A percentile compares a stretch with the other conserved stretches of the same genome.
Conservation (phyloP, 2,888 invertebrate genomes). For the Drosophila meridiana region DNA sequence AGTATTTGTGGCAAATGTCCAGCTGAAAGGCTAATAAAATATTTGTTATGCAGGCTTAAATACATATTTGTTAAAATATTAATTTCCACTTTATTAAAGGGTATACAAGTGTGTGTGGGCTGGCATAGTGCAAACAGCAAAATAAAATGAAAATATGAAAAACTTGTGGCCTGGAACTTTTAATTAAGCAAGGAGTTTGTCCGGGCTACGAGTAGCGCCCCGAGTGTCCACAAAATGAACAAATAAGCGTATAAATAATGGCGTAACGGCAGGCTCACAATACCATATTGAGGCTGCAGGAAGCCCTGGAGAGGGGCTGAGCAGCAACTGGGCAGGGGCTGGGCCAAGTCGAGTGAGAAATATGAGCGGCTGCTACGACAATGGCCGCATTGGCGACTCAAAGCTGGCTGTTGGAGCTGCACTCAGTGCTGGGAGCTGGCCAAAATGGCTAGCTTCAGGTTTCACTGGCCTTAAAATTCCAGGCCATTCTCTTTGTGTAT, state of each 20-base stretch:
- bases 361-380: conserved; percentile 58
- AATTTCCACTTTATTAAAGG: conserved; percentile 11
- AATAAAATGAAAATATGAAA: conserved; percentile 19
- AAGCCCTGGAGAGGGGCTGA: background rate
- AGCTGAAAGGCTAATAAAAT: background rate
- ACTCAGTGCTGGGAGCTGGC: conserved; percentile 8
- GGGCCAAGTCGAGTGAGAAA: conserved; percentile 44
- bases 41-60: background rate
- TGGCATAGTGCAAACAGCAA: conserved; percentile 3
- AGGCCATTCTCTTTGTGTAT: conserved; percentile 9
- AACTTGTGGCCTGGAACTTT: conserved; percentile 64
- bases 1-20: background rate
- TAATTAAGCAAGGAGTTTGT: conserved; percentile 64
- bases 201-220: conserved; percentile 39
- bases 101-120: conserved; percentile 25
- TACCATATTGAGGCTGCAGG: conserved; percentile 44
- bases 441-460: conserved; percentile 63
- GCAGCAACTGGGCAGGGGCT: background rate
- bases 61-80: conserved; percentile 1
- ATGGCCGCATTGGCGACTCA: conserved; percentile 51
- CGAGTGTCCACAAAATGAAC: conserved; percentile 69
- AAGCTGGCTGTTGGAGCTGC: conserved; percentile 12
- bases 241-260: conserved; percentile 78
- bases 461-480: conserved; percentile 70
- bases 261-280: conserved; percentile 51